Base-by-base conservation (phyloP, 2,113 vertebrate genomes). In the Bos indicus region DNA sequence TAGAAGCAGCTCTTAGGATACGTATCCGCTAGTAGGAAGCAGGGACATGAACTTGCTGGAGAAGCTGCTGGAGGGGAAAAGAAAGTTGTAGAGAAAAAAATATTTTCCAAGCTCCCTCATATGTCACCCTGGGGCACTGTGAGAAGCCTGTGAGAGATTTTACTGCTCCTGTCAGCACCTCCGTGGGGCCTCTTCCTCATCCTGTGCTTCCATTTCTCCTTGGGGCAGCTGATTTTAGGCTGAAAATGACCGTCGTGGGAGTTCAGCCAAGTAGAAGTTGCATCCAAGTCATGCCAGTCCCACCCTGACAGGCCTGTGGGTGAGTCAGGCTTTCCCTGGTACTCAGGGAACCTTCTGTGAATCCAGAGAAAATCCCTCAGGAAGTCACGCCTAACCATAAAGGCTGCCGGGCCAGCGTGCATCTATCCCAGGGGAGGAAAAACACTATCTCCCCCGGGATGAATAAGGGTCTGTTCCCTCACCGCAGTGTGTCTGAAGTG, bases 311-410 rank as follows among this genome's bases (percentile, higher is more conserved):
- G 96, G 95, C 95, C 95, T 97, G 97, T 93, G 95, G 97, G 92
- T 97, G 98, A 99, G 96, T 96, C 98, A 98, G 98, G 98, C 95
- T 98, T 98, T 98, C 97, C 94, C 97, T 96, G 96, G 98, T 96
- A 98, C 96, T 98, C 97, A 98, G 94, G 97, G 97, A 98, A 98
- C 97, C 87, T 95, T 98, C 95, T 96, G 97, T 95, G 98, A 97
- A 96, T 97, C 96, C 96, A 97, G 96, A 98, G 98, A 98, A 99
- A 98, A 99, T 98, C 98, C 94, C 97, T 98, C 95, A 98, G 96
- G 98, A 98, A 98, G 97, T 98, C 97, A 98, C 97, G 94, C 98
- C 97, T 98, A 98, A 95, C 92, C 94, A 95, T 92, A 95, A 94
- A 95, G 67, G 46, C 84, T 56, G 93, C 67, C 54, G 43, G 96